Conservation (phyloP, 2,797 vertebrate species). For the Enteromius anoplus region DNA sequence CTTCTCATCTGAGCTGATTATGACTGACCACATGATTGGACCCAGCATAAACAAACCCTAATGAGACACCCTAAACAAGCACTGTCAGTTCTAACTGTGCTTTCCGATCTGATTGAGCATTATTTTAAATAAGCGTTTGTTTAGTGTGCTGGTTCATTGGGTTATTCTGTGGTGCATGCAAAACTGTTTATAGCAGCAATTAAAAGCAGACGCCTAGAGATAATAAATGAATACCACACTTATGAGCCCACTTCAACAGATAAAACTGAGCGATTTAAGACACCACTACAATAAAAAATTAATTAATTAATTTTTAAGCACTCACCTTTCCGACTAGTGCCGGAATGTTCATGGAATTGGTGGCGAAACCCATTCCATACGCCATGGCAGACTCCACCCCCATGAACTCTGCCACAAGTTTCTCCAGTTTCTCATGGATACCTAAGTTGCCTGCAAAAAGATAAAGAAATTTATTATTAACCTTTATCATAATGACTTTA, state of each 20-base stretch:
- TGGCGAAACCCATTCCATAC: constrained; percentile 96
- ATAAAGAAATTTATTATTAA: neutral
- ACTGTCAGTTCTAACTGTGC: constrained; percentile 23
- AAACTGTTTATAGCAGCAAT: constrained; percentile 26
- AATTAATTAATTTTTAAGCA: neutral
- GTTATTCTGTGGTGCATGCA: neutral
- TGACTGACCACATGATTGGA: constrained; percentile 57
- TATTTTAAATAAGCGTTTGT: constrained; percentile 15
- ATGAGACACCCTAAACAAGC: constrained; percentile 66
- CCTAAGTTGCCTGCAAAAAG: constrained; percentile 83
- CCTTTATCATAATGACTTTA: neutral
- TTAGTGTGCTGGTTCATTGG: constrained; percentile 10
- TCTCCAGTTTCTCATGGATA: constrained; percentile 84
- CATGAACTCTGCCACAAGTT: constrained; percentile 75
- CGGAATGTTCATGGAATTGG: constrained; percentile 96
- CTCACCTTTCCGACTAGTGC: constrained; percentile 80
- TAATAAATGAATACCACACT: constrained; percentile 12
- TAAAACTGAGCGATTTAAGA: constrained; percentile 14
- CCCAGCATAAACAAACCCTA: constrained; percentile 67
- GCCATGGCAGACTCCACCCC: constrained; percentile 90
- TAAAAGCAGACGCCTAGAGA: neutral
- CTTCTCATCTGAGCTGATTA: constrained; percentile 56
- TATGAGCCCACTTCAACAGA: neutral
- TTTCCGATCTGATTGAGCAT: constrained; percentile 10
- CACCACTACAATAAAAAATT: neutral